phyloP scores from a whole-genome alignment of 2,113 vertebrate genomes.

The Limnothrissa miodon region DNA sequence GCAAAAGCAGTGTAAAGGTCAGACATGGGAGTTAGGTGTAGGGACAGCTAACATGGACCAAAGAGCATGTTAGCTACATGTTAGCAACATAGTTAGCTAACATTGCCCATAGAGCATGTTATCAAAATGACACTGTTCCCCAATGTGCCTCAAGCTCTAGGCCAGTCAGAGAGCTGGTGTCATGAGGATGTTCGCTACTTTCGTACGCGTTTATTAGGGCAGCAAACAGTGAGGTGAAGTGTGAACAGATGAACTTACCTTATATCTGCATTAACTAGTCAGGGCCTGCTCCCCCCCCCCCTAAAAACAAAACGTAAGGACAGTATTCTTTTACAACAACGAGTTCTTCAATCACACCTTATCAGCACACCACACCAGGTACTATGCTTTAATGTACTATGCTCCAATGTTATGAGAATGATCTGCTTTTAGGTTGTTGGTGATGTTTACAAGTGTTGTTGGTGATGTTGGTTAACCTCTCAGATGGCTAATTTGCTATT shows the following conservation, averaged over 20 bases:
- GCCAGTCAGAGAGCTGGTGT: background rate
- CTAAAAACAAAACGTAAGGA: background rate
- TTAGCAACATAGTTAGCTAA: background rate
- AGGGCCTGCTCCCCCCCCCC: too few relatives aligned
- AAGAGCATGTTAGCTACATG: constrained; percentile 4
- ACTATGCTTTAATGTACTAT: background rate
- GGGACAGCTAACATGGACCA: background rate
- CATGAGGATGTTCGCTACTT: background rate
- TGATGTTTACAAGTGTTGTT: background rate
- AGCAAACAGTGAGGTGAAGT: too few relatives aligned
- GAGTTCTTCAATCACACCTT: background rate
- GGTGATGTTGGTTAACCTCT: background rate
- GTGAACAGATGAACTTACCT: background rate
- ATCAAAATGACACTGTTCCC: background rate
- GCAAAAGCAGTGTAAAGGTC: background rate
- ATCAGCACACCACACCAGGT: background rate
- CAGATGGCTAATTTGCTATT: background rate
- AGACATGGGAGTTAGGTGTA: background rate
- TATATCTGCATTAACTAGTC: background rate
- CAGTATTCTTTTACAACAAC: background rate
- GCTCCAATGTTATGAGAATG: background rate
- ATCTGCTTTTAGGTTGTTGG: background rate
- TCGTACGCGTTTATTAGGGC: background rate
- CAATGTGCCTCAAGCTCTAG: background rate
- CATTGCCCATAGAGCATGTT: background rate